phyloP scores from a whole-genome alignment of 2,797 vertebrate genomes.

The Sylvilagus floridanus region DNA sequence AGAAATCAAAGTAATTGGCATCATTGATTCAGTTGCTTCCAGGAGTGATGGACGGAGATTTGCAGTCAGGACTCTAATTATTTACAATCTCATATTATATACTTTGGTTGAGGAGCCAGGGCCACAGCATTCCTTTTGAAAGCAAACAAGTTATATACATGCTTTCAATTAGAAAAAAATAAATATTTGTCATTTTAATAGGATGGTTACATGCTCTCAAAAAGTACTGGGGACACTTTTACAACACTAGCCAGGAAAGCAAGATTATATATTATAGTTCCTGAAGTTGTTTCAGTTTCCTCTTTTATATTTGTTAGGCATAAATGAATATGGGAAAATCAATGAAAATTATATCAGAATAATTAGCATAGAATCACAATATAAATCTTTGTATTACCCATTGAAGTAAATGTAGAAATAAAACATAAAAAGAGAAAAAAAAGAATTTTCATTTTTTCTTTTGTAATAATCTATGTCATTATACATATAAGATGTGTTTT shows the following conservation, averaged over 20 bases:
- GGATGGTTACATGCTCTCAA: neutral
- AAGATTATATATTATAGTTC: slow-evolving; percentile 30
- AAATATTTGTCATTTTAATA: neutral
- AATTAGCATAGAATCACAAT: neutral
- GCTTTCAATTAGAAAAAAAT: slow-evolving; percentile 1
- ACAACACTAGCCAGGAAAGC: neutral
- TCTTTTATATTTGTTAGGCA: neutral
- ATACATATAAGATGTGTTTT: no score
- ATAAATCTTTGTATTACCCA: no score
- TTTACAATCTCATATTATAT: neutral
- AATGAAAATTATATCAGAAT: neutral
- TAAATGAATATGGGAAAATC: neutral
- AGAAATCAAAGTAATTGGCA: slow-evolving; percentile 41
- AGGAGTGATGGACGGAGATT: neutral
- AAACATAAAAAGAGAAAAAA: neutral
- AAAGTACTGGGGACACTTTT: slow-evolving; percentile 33
- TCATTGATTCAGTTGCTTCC: neutral
- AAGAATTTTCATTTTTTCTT: no score
- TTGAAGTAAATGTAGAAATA: no score
- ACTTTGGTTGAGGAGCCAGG: neutral
- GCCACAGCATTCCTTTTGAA: neutral
- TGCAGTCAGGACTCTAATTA: neutral
- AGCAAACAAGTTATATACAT: neutral
- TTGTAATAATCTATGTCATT: no score
- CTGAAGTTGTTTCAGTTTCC: neutral